A percentile compares a stretch with the other conserved stretches of the same genome.
These are phyloP conservation scores for Luperina nickerlii DNA, from an alignment of 2,888 invertebrate genomes.

Conservation along the genomic window DNA sequence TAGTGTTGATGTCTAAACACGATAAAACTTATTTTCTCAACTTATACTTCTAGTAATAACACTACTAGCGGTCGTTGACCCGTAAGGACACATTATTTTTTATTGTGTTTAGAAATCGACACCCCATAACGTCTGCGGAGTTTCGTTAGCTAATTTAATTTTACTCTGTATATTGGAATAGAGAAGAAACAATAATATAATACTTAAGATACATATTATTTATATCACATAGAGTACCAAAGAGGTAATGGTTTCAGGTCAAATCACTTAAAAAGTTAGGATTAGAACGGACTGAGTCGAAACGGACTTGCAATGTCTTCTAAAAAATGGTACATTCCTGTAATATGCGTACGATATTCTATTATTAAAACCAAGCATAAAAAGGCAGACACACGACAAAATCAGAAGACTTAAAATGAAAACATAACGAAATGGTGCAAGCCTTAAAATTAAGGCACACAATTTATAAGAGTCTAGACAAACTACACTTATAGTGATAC, in stretches of 20 bases:
- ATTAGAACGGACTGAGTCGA: conserved; percentile 43
- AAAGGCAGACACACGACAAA: neutral
- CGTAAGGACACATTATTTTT: too few species aligned
- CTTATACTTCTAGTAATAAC: too few species aligned
- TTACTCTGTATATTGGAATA: conserved; percentile 39
- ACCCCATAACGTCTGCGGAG: neutral
- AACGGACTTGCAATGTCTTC: neutral
- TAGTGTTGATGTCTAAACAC: neutral
- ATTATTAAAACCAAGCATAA: conserved; percentile 10
- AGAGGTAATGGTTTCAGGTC: conserved; percentile 73
- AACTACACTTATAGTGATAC: neutral
- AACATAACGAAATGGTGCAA: conserved; percentile 6
- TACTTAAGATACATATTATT: conserved; percentile 57
- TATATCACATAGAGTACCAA: conserved; percentile 72
- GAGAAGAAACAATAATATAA: conserved; percentile 50
- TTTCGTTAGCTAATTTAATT: neutral
- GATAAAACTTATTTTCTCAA: neutral
- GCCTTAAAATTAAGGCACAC: conserved; percentile 5
- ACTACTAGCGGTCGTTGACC: too few species aligned
- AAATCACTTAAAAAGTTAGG: conserved; percentile 59
- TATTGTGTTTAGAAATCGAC: neutral
- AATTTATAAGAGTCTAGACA: too few species aligned
- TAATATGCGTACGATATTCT: conserved; percentile 43
- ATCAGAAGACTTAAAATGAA: neutral
- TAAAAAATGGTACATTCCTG: conserved; percentile 2